Evolutionary conservation across 2,797 vertebrate species (phyloP).

Genomic region (Hydrocynus forskahlii): DNA sequence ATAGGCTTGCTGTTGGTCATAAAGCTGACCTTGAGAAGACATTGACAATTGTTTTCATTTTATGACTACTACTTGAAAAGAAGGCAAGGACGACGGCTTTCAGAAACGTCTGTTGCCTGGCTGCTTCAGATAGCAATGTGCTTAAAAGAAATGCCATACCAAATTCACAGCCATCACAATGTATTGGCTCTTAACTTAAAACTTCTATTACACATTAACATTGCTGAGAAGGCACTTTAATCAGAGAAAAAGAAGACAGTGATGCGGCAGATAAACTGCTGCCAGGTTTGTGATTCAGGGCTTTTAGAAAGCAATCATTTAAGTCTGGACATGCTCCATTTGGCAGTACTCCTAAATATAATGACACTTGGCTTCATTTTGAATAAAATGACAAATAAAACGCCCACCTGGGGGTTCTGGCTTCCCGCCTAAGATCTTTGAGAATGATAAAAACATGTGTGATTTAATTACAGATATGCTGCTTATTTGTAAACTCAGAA

Average conservation of each 20-base stretch:
- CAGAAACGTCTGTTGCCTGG: too few relatives aligned
- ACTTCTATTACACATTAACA: background rate
- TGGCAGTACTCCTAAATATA: slow-evolving; percentile 33
- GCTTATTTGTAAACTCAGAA: slow-evolving; percentile 1
- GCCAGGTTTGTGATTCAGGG: slow-evolving; percentile 17
- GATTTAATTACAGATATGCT: slow-evolving; percentile 25
- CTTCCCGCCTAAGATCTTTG: slow-evolving; percentile 1
- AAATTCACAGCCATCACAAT: background rate
- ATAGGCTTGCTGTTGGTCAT: too few relatives aligned
- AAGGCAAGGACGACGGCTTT: too few relatives aligned
- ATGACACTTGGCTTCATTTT: slow-evolving; percentile 38
- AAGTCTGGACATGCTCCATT: slow-evolving; percentile 22
- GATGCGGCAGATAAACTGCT: slow-evolving; percentile 7
- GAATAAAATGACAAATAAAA: slow-evolving; percentile 37
- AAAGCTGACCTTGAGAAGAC: too few relatives aligned
- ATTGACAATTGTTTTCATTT: too few relatives aligned
- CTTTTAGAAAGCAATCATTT: slow-evolving; percentile 33
- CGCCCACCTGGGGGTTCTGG: slow-evolving; percentile 1
- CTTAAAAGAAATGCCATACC: background rate
- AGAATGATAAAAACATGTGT: slow-evolving; percentile 6
- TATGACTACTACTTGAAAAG: too few relatives aligned
- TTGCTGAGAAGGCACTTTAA: background rate
- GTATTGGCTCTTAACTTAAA: background rate
- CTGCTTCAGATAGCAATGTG: background rate
- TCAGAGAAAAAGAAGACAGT: background rate